Conservation (phyloP, 2,113 vertebrate genomes). For the Tragelaphus strepsiceros region DNA sequence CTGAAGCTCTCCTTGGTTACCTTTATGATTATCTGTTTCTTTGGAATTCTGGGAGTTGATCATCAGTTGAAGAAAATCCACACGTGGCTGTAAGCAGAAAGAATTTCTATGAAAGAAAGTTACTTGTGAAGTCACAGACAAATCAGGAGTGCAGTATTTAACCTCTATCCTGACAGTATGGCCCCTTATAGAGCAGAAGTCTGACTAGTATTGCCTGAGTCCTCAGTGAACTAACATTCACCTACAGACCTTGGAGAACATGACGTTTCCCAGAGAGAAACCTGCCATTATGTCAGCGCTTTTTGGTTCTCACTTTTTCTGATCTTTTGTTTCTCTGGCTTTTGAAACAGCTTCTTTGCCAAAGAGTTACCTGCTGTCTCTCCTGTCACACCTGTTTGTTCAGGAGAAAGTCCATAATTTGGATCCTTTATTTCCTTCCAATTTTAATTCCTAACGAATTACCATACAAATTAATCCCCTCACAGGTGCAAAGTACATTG, state of each 20-base stretch:
- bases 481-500: neutral
- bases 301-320: neutral
- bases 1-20: slow-evolving; percentile 54
- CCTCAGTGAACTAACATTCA: neutral
- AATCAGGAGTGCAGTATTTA: neutral
- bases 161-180: neutral
- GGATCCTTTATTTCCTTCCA: neutral
- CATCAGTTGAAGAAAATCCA: slow-evolving; percentile 80
- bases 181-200: neutral
- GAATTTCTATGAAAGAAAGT: neutral
- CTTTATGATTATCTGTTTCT: slow-evolving; percentile 46
- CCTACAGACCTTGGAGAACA: neutral
- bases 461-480: neutral
- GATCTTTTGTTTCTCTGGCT: neutral
- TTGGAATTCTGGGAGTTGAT: slow-evolving; percentile 81
- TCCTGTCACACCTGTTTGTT: neutral
- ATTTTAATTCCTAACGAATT: neutral
- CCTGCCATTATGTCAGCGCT: fast-evolving
- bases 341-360: neutral
- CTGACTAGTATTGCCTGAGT: neutral
- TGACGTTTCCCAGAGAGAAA: neutral
- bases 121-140: neutral
- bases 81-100: slow-evolving; percentile 71
- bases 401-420: neutral
- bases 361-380: neutral